Evolutionary conservation across 2,797 vertebrate genomes (phyloP).

Genomic region (Pipistrellus nathusii): DNA sequence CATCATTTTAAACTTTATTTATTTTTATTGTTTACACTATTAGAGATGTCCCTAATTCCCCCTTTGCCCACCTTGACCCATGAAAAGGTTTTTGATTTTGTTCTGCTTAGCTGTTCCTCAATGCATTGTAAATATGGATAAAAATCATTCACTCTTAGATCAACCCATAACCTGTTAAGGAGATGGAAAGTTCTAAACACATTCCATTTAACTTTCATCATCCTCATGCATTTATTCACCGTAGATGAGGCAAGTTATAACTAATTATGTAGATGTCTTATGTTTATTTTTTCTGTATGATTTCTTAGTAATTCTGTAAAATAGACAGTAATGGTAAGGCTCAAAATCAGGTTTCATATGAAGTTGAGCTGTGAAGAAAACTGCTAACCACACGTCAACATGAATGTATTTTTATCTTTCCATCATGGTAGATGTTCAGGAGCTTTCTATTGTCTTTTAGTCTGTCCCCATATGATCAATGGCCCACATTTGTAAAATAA

Average conservation of each 20-base stretch:
- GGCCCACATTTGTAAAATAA: background rate
- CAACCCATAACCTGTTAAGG: background rate
- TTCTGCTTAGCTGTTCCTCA: background rate
- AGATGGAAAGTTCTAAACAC: background rate
- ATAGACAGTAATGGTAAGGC: background rate
- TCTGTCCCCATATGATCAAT: background rate
- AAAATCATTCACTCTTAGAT: constrained; percentile 7
- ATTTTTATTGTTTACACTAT: background rate
- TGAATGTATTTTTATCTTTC: background rate
- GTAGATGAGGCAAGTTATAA: background rate
- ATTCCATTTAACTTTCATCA: background rate
- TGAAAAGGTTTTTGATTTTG: constrained; percentile 22
- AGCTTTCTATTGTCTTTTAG: background rate
- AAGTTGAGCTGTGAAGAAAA: background rate
- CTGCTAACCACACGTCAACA: background rate
- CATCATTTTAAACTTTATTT: background rate
- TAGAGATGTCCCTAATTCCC: background rate
- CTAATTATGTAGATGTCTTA: background rate
- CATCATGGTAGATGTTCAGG: background rate
- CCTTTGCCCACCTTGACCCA: background rate
- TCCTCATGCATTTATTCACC: background rate
- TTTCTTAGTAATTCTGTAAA: background rate
- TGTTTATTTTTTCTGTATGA: background rate
- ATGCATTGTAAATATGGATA: background rate
- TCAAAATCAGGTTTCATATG: background rate